Evolutionary conservation across 2,113 vertebrate genomes (phyloP).

Genomic region (Myotis yumanensis): DNA sequence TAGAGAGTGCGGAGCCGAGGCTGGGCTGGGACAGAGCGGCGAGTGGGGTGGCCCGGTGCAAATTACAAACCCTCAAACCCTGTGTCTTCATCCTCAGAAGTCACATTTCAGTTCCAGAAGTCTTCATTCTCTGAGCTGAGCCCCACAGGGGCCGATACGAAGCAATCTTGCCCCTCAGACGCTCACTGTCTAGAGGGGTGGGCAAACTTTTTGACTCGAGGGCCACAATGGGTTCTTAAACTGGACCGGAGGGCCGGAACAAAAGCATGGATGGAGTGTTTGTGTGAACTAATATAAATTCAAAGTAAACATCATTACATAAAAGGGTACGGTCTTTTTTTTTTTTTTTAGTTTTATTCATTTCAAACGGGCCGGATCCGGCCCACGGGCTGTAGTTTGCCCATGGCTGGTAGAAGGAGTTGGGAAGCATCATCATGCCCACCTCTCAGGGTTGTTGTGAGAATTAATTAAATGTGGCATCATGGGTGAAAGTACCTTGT

Average conservation of each 20-base stretch:
- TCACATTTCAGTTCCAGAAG: background rate
- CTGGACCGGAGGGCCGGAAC: too few species aligned
- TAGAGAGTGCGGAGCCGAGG: background rate
- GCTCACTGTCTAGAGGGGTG: background rate
- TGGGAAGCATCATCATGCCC: background rate
- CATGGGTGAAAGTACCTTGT: background rate
- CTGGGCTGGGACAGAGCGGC: fast-evolving
- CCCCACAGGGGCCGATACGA: background rate
- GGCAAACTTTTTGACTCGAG: too few species aligned
- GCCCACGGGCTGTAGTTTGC: too few species aligned
- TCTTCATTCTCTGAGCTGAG: background rate
- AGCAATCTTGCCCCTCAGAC: background rate
- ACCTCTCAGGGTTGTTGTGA: background rate
- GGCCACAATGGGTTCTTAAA: too few species aligned
- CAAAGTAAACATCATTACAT: too few species aligned
- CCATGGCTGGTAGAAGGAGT: too few species aligned
- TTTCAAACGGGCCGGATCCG: too few species aligned
- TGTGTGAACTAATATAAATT: too few species aligned
- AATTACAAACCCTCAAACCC: fast-evolving
- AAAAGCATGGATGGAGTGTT: too few species aligned
- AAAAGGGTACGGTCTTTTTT: too few species aligned
- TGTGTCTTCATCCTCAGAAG: background rate
- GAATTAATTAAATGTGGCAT: background rate
- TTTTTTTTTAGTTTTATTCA: too few species aligned
- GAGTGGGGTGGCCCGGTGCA: background rate